Conservation (phyloP, 2,797 vertebrate species). For the Heteromormyrus szaboi region DNA sequence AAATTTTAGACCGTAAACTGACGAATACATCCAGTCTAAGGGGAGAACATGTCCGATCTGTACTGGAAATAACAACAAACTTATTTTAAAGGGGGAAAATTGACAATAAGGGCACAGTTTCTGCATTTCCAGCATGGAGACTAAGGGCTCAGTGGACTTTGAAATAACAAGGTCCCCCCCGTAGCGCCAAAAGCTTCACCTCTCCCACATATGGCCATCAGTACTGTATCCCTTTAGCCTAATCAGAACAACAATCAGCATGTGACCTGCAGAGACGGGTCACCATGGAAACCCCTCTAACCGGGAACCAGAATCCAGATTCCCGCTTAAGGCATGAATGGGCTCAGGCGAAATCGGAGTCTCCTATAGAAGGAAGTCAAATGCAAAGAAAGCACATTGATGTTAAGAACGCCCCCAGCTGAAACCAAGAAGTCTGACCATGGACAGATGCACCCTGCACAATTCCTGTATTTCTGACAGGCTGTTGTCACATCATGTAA, state of each 20-base stretch:
- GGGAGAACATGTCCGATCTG: neutral
- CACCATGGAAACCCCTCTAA: conserved; percentile 5
- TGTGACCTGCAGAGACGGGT: neutral
- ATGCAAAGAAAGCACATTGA: neutral
- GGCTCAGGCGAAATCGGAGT: neutral
- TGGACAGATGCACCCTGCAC: neutral
- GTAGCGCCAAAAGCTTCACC: neutral
- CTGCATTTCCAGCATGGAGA: neutral
- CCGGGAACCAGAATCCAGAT: neutral
- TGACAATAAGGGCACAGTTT: neutral
- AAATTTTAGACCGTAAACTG: neutral
- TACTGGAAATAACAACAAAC: neutral
- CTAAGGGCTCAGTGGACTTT: neutral
- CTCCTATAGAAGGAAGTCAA: neutral
- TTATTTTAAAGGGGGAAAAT: neutral
- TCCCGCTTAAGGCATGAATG: neutral
- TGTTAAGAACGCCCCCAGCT: neutral
- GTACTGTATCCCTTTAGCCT: neutral
- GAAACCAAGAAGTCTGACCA: neutral
- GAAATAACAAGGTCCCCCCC: neutral
- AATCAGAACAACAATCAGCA: neutral
- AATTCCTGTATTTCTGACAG: neutral
- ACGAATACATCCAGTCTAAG: neutral
- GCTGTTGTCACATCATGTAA: neutral
- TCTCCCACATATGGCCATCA: neutral